These are phyloP conservation scores for Lasiurus cinereus DNA, from an alignment of 2,113 vertebrate species.

Conservation along the genomic window DNA sequence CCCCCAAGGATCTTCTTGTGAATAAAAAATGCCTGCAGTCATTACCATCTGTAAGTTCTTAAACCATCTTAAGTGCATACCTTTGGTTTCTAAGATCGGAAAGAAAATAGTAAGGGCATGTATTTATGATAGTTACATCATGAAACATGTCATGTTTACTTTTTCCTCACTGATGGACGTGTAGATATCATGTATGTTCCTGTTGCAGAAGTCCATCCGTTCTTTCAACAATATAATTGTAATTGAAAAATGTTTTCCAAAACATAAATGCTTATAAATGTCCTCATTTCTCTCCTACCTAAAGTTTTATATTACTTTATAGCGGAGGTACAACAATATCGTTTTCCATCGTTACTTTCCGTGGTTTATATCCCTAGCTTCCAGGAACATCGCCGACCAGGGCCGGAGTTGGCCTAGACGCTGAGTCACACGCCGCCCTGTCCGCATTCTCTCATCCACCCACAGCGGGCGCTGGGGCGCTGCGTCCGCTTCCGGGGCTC, in stretches of 20 bases:
- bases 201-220: background rate
- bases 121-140: background rate
- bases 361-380: background rate
- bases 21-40: background rate
- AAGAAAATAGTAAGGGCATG: background rate
- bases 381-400: background rate
- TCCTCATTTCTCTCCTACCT: background rate
- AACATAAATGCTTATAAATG: background rate
- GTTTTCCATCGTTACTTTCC: background rate
- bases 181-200: background rate
- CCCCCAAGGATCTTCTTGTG: background rate
- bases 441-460: accelerated
- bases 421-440: background rate
- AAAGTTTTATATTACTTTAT: background rate
- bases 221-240: background rate
- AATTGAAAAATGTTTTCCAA: slow-evolving; percentile 1
- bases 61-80: background rate
- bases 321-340: background rate
- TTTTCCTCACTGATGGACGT: background rate
- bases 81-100: background rate
- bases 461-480: background rate
- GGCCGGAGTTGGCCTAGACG: too few species aligned
- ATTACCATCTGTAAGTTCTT: background rate
- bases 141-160: background rate
- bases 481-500: too few species aligned